Conservation (phyloP, 2,888 invertebrate species). For the Amphipoea lucens region DNA sequence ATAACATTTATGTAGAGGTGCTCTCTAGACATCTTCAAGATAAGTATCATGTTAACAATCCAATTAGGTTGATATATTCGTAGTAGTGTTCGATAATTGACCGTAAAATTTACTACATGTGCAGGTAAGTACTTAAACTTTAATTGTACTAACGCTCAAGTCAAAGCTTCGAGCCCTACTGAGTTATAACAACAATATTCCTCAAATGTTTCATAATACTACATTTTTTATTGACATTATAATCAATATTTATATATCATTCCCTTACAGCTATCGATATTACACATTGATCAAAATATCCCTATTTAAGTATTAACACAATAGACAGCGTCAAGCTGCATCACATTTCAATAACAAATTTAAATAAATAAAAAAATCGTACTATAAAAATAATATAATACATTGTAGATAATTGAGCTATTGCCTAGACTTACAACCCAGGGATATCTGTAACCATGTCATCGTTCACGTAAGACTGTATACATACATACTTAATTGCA, state of each 20-base stretch:
- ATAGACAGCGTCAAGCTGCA: conserved; percentile 85
- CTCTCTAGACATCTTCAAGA: conserved; percentile 35
- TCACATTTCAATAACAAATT: conserved; percentile 83
- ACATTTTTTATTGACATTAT: conserved; percentile 76
- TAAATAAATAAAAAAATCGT: conserved; percentile 83
- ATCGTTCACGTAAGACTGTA: conserved; percentile 67
- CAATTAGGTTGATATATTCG: conserved; percentile 47
- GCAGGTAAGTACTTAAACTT: conserved; percentile 72
- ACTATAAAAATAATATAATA: conserved; percentile 79
- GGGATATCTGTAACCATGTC: conserved; percentile 88
- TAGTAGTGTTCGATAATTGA: conserved; percentile 76
- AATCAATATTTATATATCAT: conserved; percentile 73
- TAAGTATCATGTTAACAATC: conserved; percentile 58
- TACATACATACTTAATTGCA: conserved; percentile 69
- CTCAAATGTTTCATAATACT: conserved; percentile 79
- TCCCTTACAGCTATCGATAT: conserved; percentile 80
- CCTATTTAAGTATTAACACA: conserved; percentile 79
- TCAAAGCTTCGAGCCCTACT: conserved; percentile 77
- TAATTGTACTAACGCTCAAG: conserved; percentile 78
- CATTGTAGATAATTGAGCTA: conserved; percentile 86
- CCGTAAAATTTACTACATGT: conserved; percentile 74
- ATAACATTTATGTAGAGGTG: conserved; percentile 65
- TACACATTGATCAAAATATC: conserved; percentile 81
- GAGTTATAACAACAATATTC: conserved; percentile 77
- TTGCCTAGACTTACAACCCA: conserved; percentile 89